Base-by-base conservation (phyloP, 2,113 vertebrate species). In the Macquaria australasica region DNA sequence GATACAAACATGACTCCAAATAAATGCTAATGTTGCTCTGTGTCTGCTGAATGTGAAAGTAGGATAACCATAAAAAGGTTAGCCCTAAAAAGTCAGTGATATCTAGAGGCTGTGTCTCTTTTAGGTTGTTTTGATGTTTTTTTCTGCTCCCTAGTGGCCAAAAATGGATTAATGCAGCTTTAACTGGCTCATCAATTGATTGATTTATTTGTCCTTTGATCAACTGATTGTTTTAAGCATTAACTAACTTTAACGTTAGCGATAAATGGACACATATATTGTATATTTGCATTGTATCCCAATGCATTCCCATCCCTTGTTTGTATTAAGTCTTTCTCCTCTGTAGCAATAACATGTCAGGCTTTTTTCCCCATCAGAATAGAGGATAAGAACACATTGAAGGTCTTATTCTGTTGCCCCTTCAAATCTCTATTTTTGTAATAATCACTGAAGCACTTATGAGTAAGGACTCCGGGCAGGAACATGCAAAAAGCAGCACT, bases 341-440 rank as follows among this genome's bases (percentile, higher is more conserved):
- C 77, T 79, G 71, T 84, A 94, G 93, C 92, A 95, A 94, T 93
- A 94, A 93, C 73, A 71, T 41, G 51, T 60, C 16, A 73, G 50
- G 68, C 66, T 86, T 83, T 77, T 25, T 82, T 88, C 88, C 67
- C 75, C 74, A 79, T 72, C 34, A 77, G 55, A 25, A 25, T 34
- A 80, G 28, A 82, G 41, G 45, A 53, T 18, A 45, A 43, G 28
- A 66, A 58, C 6, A 18, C 11, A 25, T 41, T 21, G 25, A 70
- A 74, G 58, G 16, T 75, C 15, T n/a, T 50, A 79, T 83, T 84
- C 56, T 79, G 58, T 84, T 73, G 41, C 79, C 82, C 88, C 62
- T 56, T 86, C 56, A 93, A 88, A 93, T 86, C 25, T 93, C 84
- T 94, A 93, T 95, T 95, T 95, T 95, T 95, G 45, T 94, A 94